Base-by-base conservation (phyloP, 2,797 vertebrate genomes). In the Cichlasoma orientale region DNA sequence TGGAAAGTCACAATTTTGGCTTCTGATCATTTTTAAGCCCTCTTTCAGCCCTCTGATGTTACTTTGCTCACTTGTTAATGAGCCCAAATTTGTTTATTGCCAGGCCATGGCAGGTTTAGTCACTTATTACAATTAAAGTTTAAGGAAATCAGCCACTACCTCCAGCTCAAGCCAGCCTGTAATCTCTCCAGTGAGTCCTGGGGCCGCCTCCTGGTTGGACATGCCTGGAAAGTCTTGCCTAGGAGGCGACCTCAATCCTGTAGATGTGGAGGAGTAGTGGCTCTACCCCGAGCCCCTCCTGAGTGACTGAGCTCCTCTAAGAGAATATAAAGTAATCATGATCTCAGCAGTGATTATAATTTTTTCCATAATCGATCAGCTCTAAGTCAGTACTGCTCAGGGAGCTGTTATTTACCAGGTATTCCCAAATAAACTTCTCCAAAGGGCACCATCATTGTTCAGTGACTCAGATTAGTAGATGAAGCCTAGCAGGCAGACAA, bases 141-240 rank as follows among this genome's bases (percentile, higher is more conserved):
- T 25, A 2, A 25, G 23, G 44, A 27, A 66, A 44, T 66, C 23
- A 47, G 36, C 10, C 16, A 63, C 21, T 25, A 41, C 58, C 21
- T 21, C 41, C 3, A 0, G 0, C 36, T 63, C 4, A 25, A 8
- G 7, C 58, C 5, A 41, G 36, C 36, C 4, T 38, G 13, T 41
- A 23, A 10, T 25, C 36, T 23, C 58, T 41, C 59, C 21, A 63
- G 7, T 63, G 41, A 25, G 31, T 38, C 31, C 31, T 36, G 31
- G 19, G 19, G 56, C 19, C 27, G 5, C 18, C 19, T 33, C 29
- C 4, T 5, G 0, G 31, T 36, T 13, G 36, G 36, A 38, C 36
- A 38, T 38, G 36, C 36, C 36, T 4, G 36, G 36, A 38, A 38
- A 11, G 11, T 38, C 9, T 38, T 38, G 9, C 2, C 36, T 8